Percentiles rank a stretch among this genome's conserved stretches.
These are phyloP conservation scores for Drosophila trapezifrons DNA, from an alignment of 1,140 invertebrate genomes.

Conservation along the genomic window DNA sequence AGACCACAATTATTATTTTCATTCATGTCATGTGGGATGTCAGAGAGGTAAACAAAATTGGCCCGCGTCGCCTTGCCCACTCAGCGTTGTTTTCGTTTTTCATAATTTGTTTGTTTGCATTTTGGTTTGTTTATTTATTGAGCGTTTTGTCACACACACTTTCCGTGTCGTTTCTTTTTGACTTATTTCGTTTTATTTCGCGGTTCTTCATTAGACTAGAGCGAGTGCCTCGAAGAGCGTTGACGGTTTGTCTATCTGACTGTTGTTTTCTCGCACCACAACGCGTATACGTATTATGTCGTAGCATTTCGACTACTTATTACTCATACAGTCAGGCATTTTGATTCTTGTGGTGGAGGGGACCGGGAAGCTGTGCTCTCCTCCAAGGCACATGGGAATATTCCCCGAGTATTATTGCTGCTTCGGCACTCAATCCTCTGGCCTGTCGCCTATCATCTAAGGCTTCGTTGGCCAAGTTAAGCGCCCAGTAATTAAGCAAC, in stretches of 20 bases:
- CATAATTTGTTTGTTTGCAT: conserved; percentile 74
- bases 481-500: conserved; percentile 7
- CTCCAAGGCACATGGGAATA: conserved; percentile 8
- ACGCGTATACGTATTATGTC: conserved; percentile 74
- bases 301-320: conserved; percentile 52
- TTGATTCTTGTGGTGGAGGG: conserved; percentile 4
- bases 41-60: conserved; percentile 33
- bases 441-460: conserved; percentile 3
- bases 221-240: conserved; percentile 34
- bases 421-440: not conserved
- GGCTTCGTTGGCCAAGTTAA: conserved; percentile 25
- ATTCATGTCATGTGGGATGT: conserved; percentile 10
- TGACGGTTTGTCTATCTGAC: conserved; percentile 41
- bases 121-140: conserved; percentile 68
- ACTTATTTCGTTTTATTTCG: conserved; percentile 15
- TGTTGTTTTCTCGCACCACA: conserved; percentile 39
- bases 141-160: conserved; percentile 75
- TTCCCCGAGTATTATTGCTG: conserved; percentile 5
- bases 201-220: conserved; percentile 26
- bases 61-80: conserved; percentile 17
- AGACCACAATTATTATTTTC: conserved; percentile 28
- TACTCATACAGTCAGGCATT: conserved; percentile 69
- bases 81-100: conserved; percentile 48
- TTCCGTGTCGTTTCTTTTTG: conserved; percentile 28
- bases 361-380: not conserved